Conservation (phyloP, 2,888 invertebrate genomes). For the Dynastes grantii region DNA sequence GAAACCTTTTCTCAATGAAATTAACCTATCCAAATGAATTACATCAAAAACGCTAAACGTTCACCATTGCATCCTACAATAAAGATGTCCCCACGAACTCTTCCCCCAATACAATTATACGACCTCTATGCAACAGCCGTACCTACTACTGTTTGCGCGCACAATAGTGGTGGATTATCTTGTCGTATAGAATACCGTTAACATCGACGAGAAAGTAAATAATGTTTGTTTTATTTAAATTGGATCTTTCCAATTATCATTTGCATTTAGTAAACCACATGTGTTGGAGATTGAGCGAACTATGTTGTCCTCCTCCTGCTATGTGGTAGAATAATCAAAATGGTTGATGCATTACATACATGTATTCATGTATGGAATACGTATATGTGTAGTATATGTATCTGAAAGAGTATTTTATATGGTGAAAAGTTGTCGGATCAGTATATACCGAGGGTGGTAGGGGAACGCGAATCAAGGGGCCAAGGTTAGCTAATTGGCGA, state of each 20-base stretch:
- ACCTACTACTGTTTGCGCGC: background rate
- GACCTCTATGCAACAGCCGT: background rate
- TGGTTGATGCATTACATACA: conserved; percentile 47
- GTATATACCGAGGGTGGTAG: conserved; percentile 52
- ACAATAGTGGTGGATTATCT: conserved; percentile 41
- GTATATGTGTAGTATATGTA: conserved; percentile 25
- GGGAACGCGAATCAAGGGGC: conserved; percentile 59
- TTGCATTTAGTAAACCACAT: conserved; percentile 49
- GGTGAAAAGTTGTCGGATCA: conserved; percentile 52
- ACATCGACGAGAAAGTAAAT: conserved; percentile 37
- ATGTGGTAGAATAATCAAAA: conserved; percentile 46
- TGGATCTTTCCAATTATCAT: conserved; percentile 46
- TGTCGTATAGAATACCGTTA: conserved; percentile 25
- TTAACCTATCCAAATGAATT: too few relatives aligned
- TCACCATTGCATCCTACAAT: background rate
- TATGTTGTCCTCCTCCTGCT: conserved; percentile 26
- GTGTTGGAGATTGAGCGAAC: conserved; percentile 31
- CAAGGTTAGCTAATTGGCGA: conserved; percentile 65
- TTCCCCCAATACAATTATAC: conserved; percentile 1
- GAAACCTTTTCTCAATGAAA: too few relatives aligned
- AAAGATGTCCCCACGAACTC: background rate
- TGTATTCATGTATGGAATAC: conserved; percentile 24
- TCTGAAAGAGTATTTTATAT: conserved; percentile 37
- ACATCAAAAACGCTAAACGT: background rate
- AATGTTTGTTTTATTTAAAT: conserved; percentile 48